Percentiles rank a stretch among this genome's conserved stretches.
These are phyloP conservation scores for Ramazzottius varieornatus DNA, from an alignment of 2,888 invertebrate species.

Conservation along the genomic window DNA sequence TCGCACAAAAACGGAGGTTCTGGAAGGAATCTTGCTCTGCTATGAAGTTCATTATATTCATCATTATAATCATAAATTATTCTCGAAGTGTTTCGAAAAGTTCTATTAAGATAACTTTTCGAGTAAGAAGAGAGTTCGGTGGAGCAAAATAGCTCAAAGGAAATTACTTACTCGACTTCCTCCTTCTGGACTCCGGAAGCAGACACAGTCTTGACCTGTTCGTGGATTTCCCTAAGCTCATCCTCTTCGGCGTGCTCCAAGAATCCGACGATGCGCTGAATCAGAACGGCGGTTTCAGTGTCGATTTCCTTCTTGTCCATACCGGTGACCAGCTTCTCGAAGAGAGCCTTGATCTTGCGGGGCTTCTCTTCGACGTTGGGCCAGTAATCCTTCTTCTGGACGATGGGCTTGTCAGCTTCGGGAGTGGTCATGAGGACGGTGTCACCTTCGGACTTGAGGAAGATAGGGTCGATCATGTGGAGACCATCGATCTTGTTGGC, in stretches of 20 bases:
- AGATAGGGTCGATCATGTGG: background rate
- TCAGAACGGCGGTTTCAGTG: background rate
- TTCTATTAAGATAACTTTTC: no score
- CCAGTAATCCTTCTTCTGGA: background rate
- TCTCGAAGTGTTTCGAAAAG: no score
- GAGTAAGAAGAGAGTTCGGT: no score
- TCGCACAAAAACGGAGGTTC: no score
- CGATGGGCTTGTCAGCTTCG: background rate
- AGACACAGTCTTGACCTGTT: background rate
- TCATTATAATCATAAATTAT: no score
- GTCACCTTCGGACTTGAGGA: background rate
- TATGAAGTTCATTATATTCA: no score
- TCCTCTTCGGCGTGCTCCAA: background rate
- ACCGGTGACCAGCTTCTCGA: background rate
- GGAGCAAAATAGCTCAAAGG: no score
- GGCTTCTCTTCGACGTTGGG: slow-evolving; percentile 2
- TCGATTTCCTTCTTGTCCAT: background rate
- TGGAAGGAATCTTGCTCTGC: no score
- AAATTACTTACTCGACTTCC: background rate
- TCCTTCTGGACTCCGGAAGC: background rate
- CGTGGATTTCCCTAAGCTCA: background rate
- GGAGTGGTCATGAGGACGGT: background rate
- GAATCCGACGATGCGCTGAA: background rate
- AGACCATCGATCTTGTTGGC: slow-evolving; percentile 1
- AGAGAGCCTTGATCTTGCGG: slow-evolving; percentile 3